A percentile compares a stretch with the other conserved stretches of the same genome.
Conservation (phyloP, 2,888 invertebrate genomes). For the Ophioninae sp. region DNA sequence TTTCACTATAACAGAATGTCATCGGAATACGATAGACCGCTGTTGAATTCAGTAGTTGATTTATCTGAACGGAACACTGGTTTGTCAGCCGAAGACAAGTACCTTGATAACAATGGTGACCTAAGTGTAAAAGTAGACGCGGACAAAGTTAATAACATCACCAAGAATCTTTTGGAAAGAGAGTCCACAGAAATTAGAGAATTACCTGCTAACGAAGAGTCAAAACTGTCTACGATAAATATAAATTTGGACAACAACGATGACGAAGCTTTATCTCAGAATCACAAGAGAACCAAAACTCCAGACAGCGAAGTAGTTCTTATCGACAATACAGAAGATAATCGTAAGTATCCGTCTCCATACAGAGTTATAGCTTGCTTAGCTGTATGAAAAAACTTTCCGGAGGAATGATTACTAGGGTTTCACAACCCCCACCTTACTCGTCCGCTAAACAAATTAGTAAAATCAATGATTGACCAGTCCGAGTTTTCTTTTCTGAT, state of each 20-base stretch:
- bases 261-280: constrained; percentile 36
- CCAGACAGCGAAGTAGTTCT: constrained; percentile 60
- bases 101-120: constrained; percentile 57
- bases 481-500: constrained; percentile 25
- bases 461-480: constrained; percentile 67
- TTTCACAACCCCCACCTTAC: constrained; percentile 61
- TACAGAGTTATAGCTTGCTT: neutral
- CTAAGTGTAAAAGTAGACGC: constrained; percentile 40
- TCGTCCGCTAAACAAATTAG: constrained; percentile 69
- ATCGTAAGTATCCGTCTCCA: constrained; percentile 38
- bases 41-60: constrained; percentile 41
- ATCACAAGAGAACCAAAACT: constrained; percentile 52
- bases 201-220: neutral
- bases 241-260: constrained; percentile 15
- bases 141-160: constrained; percentile 35
- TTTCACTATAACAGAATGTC: constrained; percentile 53
- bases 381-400: neutral
- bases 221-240: constrained; percentile 1
- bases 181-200: neutral
- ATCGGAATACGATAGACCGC: constrained; percentile 46
- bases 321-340: constrained; percentile 44
- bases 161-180: constrained; percentile 50
- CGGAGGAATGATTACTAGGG: constrained; percentile 65
- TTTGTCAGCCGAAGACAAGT: constrained; percentile 57
- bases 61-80: constrained; percentile 11